These are phyloP conservation scores for Lophius piscatorius DNA, from an alignment of 2,113 vertebrate genomes.

Conservation along the genomic window DNA sequence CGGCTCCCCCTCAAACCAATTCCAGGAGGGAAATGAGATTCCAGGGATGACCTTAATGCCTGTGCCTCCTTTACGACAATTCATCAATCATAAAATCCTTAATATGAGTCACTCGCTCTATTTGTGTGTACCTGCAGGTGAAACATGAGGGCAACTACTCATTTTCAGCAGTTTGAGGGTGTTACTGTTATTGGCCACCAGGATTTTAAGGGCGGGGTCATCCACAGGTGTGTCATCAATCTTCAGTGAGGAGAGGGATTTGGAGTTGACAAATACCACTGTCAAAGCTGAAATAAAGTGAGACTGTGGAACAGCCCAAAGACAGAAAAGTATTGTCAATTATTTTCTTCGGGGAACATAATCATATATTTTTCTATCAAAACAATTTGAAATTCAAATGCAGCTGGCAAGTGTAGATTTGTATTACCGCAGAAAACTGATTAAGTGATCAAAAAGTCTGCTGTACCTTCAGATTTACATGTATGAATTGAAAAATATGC, in stretches of 20 bases:
- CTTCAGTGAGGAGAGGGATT: conserved; percentile 94
- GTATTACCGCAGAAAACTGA: too few species aligned
- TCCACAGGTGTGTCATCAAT: conserved; percentile 96
- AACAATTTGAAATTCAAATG: too few species aligned
- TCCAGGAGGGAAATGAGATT: not conserved
- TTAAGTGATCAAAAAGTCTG: too few species aligned
- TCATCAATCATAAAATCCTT: not conserved
- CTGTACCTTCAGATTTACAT: too few species aligned
- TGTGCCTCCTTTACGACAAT: too few species aligned
- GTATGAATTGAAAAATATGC: too few species aligned
- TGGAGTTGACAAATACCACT: conserved; percentile 97
- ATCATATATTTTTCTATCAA: not conserved
- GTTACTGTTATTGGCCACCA: conserved; percentile 96
- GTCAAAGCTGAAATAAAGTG: conserved; percentile 92
- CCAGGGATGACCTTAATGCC: too few species aligned
- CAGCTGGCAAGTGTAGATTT: too few species aligned
- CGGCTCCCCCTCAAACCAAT: not conserved
- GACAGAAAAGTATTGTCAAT: not conserved
- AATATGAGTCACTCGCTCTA: not conserved
- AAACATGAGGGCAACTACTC: conserved; percentile 90
- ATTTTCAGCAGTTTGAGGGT: conserved; percentile 94
- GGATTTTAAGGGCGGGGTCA: conserved; percentile 94
- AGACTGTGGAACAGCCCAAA: conserved; percentile 56
- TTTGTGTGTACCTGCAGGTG: conserved; percentile 72
- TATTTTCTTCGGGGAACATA: not conserved